These are phyloP conservation scores for Euzetes globulus DNA, from an alignment of 2,888 invertebrate genomes.

Conservation along the genomic window DNA sequence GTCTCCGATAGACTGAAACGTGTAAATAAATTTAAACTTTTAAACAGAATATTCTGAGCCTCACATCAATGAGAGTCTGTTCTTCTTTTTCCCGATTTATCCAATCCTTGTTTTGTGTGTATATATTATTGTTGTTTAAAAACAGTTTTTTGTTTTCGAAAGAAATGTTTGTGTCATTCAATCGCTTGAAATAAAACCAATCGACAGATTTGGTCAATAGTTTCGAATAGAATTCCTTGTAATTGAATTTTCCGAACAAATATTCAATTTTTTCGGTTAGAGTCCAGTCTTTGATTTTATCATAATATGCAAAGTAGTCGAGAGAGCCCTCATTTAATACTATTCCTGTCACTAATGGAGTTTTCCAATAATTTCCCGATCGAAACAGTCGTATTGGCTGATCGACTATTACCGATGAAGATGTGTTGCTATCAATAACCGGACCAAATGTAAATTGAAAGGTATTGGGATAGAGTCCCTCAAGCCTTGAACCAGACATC, in stretches of 20 bases:
- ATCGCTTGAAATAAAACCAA: constrained; percentile 20
- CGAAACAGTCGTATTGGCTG: constrained; percentile 31
- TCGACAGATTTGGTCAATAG: constrained; percentile 3
- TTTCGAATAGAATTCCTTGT: constrained; percentile 5
- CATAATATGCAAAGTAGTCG: constrained; percentile 29
- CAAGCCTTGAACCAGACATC: constrained; percentile 14
- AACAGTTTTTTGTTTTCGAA: not conserved
- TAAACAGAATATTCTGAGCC: not conserved
- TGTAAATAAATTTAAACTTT: not conserved
- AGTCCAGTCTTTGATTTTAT: constrained; percentile 26
- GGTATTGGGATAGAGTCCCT: constrained; percentile 22
- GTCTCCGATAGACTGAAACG: constrained; percentile 34
- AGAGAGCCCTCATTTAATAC: constrained; percentile 34
- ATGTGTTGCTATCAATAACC: constrained; percentile 34
- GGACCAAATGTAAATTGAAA: constrained; percentile 35
- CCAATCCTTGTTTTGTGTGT: not conserved
- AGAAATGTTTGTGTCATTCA: not conserved
- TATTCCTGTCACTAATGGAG: constrained; percentile 23
- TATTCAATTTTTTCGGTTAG: not conserved
- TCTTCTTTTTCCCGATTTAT: not conserved
- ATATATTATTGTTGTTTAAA: not conserved
- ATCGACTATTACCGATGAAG: constrained; percentile 28
- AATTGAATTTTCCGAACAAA: constrained; percentile 1
- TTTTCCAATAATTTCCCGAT: constrained; percentile 28
- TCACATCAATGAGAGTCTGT: constrained; percentile 1